These are phyloP conservation scores for Dermatemys mawii DNA, from an alignment of 2,113 vertebrate genomes.

Conservation along the genomic window DNA sequence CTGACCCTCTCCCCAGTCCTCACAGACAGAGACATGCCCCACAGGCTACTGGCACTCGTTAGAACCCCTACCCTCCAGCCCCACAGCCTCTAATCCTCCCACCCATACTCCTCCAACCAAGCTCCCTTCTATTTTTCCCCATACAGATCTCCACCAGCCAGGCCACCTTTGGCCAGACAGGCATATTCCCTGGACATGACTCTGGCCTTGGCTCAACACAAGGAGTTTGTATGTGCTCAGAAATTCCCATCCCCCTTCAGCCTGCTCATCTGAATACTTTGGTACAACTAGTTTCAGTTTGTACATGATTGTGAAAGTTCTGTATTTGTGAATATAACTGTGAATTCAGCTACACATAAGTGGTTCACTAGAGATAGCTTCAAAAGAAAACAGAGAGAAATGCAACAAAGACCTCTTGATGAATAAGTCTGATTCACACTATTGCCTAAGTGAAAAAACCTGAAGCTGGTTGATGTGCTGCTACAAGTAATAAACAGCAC, in stretches of 20 bases:
- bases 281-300: background rate
- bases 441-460: background rate
- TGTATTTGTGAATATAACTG: background rate
- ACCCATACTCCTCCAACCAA: background rate
- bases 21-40: background rate
- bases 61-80: background rate
- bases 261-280: background rate
- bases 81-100: background rate
- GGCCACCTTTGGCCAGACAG: background rate
- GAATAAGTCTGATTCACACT: background rate
- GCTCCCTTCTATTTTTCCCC: background rate
- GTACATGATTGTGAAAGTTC: background rate
- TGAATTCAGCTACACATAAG: background rate
- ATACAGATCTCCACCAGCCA: background rate
- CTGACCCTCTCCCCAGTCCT: background rate
- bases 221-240: background rate
- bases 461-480: background rate
- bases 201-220: background rate
- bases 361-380: background rate
- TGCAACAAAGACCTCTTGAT: background rate
- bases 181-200: background rate
- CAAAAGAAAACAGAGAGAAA: background rate
- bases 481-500: slow-evolving; percentile 43
- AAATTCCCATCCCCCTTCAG: background rate
- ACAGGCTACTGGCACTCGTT: background rate